Base-by-base conservation (phyloP, 2,797 vertebrate genomes). In the Paratrypauchen microcephalus region DNA sequence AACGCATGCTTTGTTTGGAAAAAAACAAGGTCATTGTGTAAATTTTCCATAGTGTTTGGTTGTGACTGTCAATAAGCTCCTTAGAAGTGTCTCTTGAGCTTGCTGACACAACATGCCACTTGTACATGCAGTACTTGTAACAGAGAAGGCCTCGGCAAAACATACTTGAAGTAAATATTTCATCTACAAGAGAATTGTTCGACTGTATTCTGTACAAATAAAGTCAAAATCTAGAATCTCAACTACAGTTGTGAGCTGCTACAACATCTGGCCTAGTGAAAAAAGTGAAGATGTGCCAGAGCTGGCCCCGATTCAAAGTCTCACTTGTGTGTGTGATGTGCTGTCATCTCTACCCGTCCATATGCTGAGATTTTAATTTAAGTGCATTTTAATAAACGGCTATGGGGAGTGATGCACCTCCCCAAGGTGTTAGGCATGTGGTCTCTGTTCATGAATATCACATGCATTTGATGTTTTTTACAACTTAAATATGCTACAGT, bases 291-390 rank as follows among this genome's bases (percentile, higher is more conserved):
- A 67, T 48, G 65, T 70, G 63, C 36, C 50, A 75, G 63, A 67
- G 21, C 65, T 84, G 78, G 69, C 83, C 77, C 70, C 79, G 78
- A 82, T 84, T 84, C 74, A 76, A 24, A 12, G 47, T 76, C 64
- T 76, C 80, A 62, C 41, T 66, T 66, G 21, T 76, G 57, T 56
- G 52, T 73, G 66, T 68, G 48, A 73, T 30, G 5, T 65, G 65
- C 73, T 73, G 56, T 75, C 84, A 68, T 13, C 69, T 70, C 36
- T 73, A 55, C 65, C 3, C 1, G 2, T 74, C 73, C 56, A 70
- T 69, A 63, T 71, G 61, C 24, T 68, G 68, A 26, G 65, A 73
- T 76, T 76, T 58, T 58, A 69, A 70, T 77, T 65, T 18, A 6
- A 83, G 41, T 45, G 70, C 60, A 62, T 62, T 71, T 73, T 70